These are phyloP conservation scores for Thalassophryne amazonica DNA, from an alignment of 2,797 vertebrate genomes.

Conservation along the genomic window DNA sequence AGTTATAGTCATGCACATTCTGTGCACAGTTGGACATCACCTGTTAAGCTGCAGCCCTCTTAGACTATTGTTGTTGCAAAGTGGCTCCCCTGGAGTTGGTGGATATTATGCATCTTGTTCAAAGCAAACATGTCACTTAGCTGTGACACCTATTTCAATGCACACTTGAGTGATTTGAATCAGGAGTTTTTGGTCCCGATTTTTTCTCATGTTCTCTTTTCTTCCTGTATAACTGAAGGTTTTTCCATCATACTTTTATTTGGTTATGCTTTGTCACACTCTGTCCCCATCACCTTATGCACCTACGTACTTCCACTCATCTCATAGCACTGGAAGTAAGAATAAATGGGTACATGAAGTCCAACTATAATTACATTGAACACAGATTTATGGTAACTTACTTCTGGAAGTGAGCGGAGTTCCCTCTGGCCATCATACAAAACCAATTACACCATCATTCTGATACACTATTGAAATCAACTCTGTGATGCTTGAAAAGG, in stretches of 20 bases:
- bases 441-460: too few relatives aligned
- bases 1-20: conserved; percentile 3
- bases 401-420: too few relatives aligned
- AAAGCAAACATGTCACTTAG: background rate
- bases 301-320: background rate
- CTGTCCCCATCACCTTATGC: background rate
- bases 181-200: background rate
- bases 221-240: background rate
- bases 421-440: too few relatives aligned
- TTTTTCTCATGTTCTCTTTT: background rate
- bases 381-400: too few relatives aligned
- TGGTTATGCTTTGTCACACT: background rate
- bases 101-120: conserved; percentile 11
- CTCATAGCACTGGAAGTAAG: background rate
- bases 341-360: background rate
- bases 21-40: conserved; percentile 40
- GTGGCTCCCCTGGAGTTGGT: conserved; percentile 2
- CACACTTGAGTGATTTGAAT: background rate
- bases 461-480: too few relatives aligned
- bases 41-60: conserved; percentile 10
- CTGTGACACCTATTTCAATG: background rate
- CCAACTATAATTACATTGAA: background rate
- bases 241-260: background rate
- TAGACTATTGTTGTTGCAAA: conserved; percentile 17
- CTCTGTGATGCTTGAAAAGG: too few relatives aligned